These are phyloP conservation scores for Cantharis flavilabris DNA, from an alignment of 2,888 invertebrate genomes.

Conservation along the genomic window DNA sequence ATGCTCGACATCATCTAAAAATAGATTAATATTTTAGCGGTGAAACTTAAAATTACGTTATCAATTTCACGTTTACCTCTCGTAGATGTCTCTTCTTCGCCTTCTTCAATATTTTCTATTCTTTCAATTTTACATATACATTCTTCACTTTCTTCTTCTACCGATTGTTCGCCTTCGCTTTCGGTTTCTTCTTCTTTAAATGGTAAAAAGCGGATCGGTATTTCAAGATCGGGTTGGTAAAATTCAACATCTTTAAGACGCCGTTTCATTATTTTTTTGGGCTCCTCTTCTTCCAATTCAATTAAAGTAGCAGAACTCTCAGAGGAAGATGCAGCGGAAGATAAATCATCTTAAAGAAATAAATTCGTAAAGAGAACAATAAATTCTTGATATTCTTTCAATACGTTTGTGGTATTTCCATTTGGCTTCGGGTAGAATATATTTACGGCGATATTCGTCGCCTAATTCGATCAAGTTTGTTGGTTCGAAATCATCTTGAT, in stretches of 20 bases:
- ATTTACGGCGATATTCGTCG: constrained; percentile 31
- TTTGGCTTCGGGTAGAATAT: constrained; percentile 34
- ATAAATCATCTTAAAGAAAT: constrained; percentile 12
- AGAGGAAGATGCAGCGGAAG: background rate
- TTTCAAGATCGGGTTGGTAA: constrained; percentile 25
- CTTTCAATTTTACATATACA: background rate
- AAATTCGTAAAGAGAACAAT: background rate
- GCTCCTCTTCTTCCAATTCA: background rate
- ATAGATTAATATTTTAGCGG: background rate
- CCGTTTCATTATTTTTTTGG: background rate
- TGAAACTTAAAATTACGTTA: background rate
- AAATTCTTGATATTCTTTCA: background rate
- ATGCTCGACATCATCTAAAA: background rate
- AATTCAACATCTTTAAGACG: constrained; percentile 13
- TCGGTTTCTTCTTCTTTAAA: constrained; percentile 9
- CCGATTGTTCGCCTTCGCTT: background rate
- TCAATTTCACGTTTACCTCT: background rate
- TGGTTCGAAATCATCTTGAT: constrained; percentile 4
- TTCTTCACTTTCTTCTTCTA: constrained; percentile 9
- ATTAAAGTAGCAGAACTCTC: background rate
- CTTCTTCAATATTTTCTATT: background rate
- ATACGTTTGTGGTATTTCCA: constrained; percentile 28
- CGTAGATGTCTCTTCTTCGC: background rate
- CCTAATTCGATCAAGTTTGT: constrained; percentile 36
- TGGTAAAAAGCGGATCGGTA: constrained; percentile 29